phyloP scores from a whole-genome alignment of 2,888 invertebrate genomes.

The Conomelus anceps region DNA sequence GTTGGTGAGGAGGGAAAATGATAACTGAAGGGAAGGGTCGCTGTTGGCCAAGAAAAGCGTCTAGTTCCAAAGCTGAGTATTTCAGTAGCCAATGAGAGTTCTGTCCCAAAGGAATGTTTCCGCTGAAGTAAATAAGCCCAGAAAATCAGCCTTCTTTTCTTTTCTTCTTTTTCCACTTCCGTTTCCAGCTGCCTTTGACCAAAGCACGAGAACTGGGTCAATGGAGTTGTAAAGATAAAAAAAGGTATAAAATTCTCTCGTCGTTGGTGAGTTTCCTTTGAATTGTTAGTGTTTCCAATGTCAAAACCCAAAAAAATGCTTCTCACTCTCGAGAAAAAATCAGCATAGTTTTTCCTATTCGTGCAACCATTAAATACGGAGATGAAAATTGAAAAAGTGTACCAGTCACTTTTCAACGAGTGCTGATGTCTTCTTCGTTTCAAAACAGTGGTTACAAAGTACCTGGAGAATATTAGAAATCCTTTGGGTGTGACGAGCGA shows the following conservation, averaged over 20 bases:
- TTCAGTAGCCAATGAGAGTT: not conserved
- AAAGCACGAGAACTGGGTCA: not conserved
- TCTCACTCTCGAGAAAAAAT: not conserved
- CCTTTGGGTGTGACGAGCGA: not conserved
- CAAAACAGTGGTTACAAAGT: too few species aligned
- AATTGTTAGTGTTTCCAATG: not conserved
- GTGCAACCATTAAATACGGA: not conserved
- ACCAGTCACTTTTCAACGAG: not conserved
- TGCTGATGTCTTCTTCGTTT: too few species aligned
- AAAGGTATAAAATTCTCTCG: not conserved
- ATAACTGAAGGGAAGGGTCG: not conserved
- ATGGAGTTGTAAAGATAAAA: not conserved
- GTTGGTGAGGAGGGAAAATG: too few species aligned
- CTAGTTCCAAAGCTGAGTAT: not conserved
- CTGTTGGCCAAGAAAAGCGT: not conserved
- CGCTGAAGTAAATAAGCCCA: not conserved
- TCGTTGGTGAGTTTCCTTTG: not conserved
- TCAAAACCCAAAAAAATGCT: not conserved
- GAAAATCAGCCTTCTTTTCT: not conserved
- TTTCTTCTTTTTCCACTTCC: not conserved
- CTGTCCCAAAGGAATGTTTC: not conserved
- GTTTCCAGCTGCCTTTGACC: not conserved
- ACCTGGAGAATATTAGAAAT: not conserved
- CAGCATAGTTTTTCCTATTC: not conserved
- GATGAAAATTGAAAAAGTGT: not conserved